phyloP scores from a whole-genome alignment of 2,113 vertebrate genomes.

The Pardalotus punctatus region DNA sequence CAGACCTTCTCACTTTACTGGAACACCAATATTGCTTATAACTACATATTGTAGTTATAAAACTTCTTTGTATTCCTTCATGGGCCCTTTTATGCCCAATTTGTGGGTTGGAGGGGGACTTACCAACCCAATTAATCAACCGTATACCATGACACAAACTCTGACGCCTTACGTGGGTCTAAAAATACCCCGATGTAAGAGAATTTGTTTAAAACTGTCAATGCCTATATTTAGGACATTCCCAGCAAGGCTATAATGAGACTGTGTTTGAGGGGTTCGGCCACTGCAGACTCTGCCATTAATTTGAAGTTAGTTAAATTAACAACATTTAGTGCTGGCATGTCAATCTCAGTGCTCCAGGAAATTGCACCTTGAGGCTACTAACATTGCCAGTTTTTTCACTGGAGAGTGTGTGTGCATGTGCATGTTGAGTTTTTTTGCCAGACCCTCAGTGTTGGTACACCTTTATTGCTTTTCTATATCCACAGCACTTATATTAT shows the following conservation, averaged over 20 bases:
- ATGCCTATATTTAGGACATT: slow-evolving; percentile 86
- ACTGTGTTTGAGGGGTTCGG: slow-evolving; percentile 82
- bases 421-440: slow-evolving; percentile 53
- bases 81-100: slow-evolving; percentile 66
- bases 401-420: slow-evolving; percentile 66
- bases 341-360: slow-evolving; percentile 86
- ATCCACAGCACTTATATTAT: slow-evolving; percentile 85
- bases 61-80: slow-evolving; percentile 62
- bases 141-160: slow-evolving; percentile 79
- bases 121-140: slow-evolving; percentile 86
- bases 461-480: slow-evolving; percentile 74
- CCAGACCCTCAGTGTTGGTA: slow-evolving; percentile 71
- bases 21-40: slow-evolving; percentile 34
- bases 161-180: slow-evolving; percentile 77
- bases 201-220: slow-evolving; percentile 78
- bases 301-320: slow-evolving; percentile 92
- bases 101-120: slow-evolving; percentile 58
- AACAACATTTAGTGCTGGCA: slow-evolving; percentile 85
- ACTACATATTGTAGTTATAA: slow-evolving; percentile 41
- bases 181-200: slow-evolving; percentile 81
- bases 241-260: slow-evolving; percentile 84
- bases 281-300: slow-evolving; percentile 79
- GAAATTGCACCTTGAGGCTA: slow-evolving; percentile 88
- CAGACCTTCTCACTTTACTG: neutral
- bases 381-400: slow-evolving; percentile 85